These are phyloP conservation scores for Brachypterus glaber DNA, from an alignment of 2,888 invertebrate genomes.

Conservation along the genomic window DNA sequence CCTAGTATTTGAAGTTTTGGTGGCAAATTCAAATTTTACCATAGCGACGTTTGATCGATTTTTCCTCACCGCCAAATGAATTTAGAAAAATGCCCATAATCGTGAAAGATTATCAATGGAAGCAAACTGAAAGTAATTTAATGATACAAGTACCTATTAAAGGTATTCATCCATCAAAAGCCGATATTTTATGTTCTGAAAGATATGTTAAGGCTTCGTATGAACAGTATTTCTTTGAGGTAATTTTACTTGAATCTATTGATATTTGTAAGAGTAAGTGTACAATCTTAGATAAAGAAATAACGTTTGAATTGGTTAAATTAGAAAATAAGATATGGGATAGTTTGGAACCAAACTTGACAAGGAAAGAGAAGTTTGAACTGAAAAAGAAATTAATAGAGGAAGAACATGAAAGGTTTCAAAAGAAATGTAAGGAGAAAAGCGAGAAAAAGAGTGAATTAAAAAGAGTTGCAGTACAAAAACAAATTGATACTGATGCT, in stretches of 20 bases:
- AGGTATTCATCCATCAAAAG: slow-evolving; percentile 51
- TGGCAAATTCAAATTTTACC: no score
- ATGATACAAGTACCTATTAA: slow-evolving; percentile 58
- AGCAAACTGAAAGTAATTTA: slow-evolving; percentile 53
- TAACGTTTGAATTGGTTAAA: slow-evolving; percentile 60
- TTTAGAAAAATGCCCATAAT: slow-evolving; percentile 59
- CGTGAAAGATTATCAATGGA: slow-evolving; percentile 68
- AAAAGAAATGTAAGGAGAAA: slow-evolving; percentile 47
- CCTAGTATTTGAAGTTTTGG: no score
- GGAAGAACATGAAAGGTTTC: slow-evolving; percentile 47
- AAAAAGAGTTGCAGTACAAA: slow-evolving; percentile 49
- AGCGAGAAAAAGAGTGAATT: slow-evolving; percentile 45
- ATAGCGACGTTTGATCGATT: no score
- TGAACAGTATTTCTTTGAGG: slow-evolving; percentile 66
- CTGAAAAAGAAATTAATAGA: slow-evolving; percentile 50
- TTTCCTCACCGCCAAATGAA: no score
- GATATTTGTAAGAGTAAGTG: slow-evolving; percentile 55
- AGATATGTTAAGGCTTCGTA: slow-evolving; percentile 65
- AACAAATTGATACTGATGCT: slow-evolving; percentile 52
- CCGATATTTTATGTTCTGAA: slow-evolving; percentile 59
- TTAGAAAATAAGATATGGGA: slow-evolving; percentile 48
- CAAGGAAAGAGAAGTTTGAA: slow-evolving; percentile 48
- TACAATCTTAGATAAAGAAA: slow-evolving; percentile 47
- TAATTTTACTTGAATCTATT: slow-evolving; percentile 55
- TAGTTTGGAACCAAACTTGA: slow-evolving; percentile 45